Evolutionary conservation across 1,140 invertebrate species (phyloP), one percentile per base, ranked within the genome.

Genomic region (Pygmarrhopalites habei): DNA sequence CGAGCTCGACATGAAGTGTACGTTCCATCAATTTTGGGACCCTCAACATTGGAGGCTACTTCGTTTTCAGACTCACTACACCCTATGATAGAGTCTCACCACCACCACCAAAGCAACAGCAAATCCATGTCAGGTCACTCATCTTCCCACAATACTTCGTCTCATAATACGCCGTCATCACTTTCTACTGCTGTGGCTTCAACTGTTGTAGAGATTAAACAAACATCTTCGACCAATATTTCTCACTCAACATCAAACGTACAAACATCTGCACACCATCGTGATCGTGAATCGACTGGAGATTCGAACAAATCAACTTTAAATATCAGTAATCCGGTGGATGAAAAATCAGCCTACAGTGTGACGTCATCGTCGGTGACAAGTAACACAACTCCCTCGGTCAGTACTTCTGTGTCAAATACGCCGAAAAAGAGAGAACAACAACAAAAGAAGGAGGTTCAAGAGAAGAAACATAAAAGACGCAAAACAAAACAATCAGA

Each of bases 391-490:
- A n/a, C n/a, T n/a, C n/a, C n/a, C n/a, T n/a, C n/a, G 39, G 14
- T 44, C 35, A 28, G 29, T 25, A 47, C 35, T 56, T 39, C 32
- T 12, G 10, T 41, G 0, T 32, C 62, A 15, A 61, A 55, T 15
- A 69, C 74, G 19, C 69, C 74, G 3, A 68, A 65, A 23, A 73
- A 73, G 15, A n/a, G n/a, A n/a, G 73, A 74, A 28, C 32, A 57
- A 28, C 17, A 64, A 52, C 43, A 46, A 32, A 51, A 66, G 59
- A 55, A 28, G 51, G 43, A 65, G 10, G 39, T 82, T 4, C 90
- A 89, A 73, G 89, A 89, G 76, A 90, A 89, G 76, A 90, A 89
- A 72, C 81, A 85, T 61, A 90, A 90, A 76, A 80, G 70, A 55
- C 66, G 53, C 67, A 68, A 53, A 67, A 59, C 30, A 77, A 32